These are phyloP conservation scores for Pristionchus entomophagus DNA, from an alignment of 2,888 invertebrate species.

Conservation along the genomic window DNA sequence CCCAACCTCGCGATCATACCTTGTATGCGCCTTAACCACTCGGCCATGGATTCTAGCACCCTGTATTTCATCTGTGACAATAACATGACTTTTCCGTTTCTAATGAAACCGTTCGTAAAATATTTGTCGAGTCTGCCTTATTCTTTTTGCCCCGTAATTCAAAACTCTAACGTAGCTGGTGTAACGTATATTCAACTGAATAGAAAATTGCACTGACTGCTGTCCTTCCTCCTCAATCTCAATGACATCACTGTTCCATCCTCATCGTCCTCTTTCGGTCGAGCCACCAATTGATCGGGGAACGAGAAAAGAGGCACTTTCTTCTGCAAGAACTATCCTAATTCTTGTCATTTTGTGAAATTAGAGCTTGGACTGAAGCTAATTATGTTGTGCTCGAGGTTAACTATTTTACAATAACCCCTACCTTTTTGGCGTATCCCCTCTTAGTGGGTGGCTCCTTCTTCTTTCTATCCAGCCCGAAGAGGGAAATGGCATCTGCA, in stretches of 20 bases:
- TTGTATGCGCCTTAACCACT: too few relatives aligned
- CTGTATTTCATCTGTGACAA: too few relatives aligned
- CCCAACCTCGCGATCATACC: too few relatives aligned
- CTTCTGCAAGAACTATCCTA: constrained; percentile 24
- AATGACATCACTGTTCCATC: not conserved
- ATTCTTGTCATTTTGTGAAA: too few relatives aligned
- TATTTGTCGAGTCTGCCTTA: too few relatives aligned
- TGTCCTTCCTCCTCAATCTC: not conserved
- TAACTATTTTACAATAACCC: too few relatives aligned
- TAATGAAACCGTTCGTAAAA: too few relatives aligned
- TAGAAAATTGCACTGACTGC: not conserved
- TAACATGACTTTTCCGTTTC: too few relatives aligned
- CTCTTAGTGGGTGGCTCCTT: constrained; percentile 32
- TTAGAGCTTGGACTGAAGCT: too few relatives aligned
- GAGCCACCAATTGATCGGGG: constrained; percentile 39
- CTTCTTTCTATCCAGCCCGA: constrained; percentile 32
- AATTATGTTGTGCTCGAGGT: not conserved
- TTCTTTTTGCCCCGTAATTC: too few relatives aligned
- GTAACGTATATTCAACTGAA: not conserved
- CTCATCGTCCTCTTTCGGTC: not conserved
- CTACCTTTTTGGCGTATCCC: not conserved
- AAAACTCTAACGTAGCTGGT: not conserved
- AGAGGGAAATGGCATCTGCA: not conserved
- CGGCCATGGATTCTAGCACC: too few relatives aligned
- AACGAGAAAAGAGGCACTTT: constrained; percentile 17